Evolutionary conservation across 2,888 invertebrate genomes (phyloP).

Genomic region (Pseudolycoriella hygida): DNA sequence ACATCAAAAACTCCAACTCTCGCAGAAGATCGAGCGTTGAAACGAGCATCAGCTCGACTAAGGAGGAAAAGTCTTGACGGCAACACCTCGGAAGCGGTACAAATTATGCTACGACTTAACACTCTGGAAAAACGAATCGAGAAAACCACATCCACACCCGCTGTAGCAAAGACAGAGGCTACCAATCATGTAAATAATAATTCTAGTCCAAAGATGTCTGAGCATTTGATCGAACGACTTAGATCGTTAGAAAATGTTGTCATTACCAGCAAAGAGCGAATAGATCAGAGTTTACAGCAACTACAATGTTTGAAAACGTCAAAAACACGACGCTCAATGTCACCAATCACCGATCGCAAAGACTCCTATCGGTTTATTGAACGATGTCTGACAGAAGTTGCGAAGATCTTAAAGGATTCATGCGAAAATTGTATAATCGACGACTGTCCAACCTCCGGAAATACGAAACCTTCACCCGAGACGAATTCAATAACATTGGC

Average conservation of each 20-base stretch:
- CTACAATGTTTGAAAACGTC: conserved; percentile 41
- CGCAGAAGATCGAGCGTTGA: conserved; percentile 30
- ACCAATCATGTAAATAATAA: not conserved
- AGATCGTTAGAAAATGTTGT: conserved; percentile 43
- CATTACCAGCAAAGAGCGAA: conserved; percentile 43
- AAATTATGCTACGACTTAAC: conserved; percentile 56
- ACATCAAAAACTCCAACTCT: conserved; percentile 12
- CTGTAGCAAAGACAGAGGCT: conserved; percentile 8
- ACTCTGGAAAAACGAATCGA: conserved; percentile 62
- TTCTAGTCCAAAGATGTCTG: conserved; percentile 30
- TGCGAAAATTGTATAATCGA: conserved; percentile 40
- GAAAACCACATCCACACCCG: conserved; percentile 14
- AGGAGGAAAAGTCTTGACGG: conserved; percentile 63
- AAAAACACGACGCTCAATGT: conserved; percentile 42
- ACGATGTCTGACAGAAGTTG: conserved; percentile 42
- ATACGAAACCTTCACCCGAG: conserved; percentile 31
- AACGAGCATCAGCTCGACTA: conserved; percentile 23
- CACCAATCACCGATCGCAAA: conserved; percentile 42
- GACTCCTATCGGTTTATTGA: conserved; percentile 44
- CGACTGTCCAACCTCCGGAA: conserved; percentile 11
- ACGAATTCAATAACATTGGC: conserved; percentile 38
- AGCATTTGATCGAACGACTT: conserved; percentile 38
- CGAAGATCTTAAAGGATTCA: conserved; percentile 39
- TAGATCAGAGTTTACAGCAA: conserved; percentile 48
- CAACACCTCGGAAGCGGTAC: conserved; percentile 62